Evolutionary conservation across 2,888 invertebrate genomes (phyloP), one percentile per base, ranked within the genome.

Genomic region (Pycnomerus fuliginosus): DNA sequence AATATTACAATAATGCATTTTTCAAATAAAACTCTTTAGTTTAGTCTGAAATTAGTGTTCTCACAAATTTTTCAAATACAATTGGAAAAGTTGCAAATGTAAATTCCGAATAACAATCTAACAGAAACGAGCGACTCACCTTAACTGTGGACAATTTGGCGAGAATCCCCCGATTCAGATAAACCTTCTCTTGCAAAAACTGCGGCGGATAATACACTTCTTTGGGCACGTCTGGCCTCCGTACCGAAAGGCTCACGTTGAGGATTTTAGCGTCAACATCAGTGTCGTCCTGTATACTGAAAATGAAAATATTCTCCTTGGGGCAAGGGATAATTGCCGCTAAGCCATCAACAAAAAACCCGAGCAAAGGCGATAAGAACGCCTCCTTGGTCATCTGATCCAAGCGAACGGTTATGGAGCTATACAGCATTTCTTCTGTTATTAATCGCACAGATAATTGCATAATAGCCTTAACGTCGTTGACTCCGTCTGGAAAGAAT

Each of bases 341-440:
- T 25, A 97, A 72, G 0, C 90, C 95, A 58, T 95, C 93, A 0
- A 92, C 74, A 62, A 97, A 95, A 72, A 89, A 92, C 8, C 85
- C 83, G 8, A 93, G 75, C 7, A 96, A 71, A 0, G 93, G 94
- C 1, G 94, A 93, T 1, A 97, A 76, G 68, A 97, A 96, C 2
- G 89, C 88, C 57, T 92, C 89, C 32, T 90, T 88, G 0, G 92
- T 93, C 90, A 96, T 94, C 61, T 93, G 91, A 66, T 90, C 89
- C 11, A 97, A 74, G 1, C 95, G 80, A 0, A 98, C 88, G 0
- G 96, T 96, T 24, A 97, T 92, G 0, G 95, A 94, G 71, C 93
- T 94, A 64, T 87, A 85, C 1, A 97, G 75, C 92, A 97, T 96
- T 56, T 93, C 89, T 65, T 93, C 91, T 0, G 95, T 95, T 44